Evolutionary conservation across 2,888 invertebrate genomes (phyloP), one percentile per base, ranked within the genome.

Genomic region (Exocentrus adspersus): DNA sequence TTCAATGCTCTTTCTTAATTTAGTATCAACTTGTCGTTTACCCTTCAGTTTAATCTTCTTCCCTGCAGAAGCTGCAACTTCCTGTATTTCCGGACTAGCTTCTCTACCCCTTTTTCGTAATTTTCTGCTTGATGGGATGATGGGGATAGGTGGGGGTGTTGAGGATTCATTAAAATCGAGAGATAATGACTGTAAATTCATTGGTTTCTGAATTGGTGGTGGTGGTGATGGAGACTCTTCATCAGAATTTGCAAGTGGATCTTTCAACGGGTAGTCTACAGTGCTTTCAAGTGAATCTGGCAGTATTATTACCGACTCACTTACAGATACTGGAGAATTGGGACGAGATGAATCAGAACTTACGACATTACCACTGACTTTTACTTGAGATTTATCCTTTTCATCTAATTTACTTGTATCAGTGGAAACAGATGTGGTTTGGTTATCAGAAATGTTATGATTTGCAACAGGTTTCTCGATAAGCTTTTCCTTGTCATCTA

Each of bases 1-100:
- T 82, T 88, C 87, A 3, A 87, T 77, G 61, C 80, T 82, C 62
- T 78, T 78, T 14, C 82, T 68, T 32, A 82, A 67, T 45, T 78
- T 75, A 21, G 74, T 70, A 69, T 82, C 80, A 3, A 79, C 68
- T 46, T 73, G 69, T 1, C 82, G 73, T 61, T 80, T 81, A 9
- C 78, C 79, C 69, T 67, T 78, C 65, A 72, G 69, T 71, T 72
- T 76, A 64, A 72, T 71, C 24, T 70, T 67, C 45, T 79, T 77
- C 41, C 71, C 73, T 16, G 68, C 65, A 19, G 64, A 61, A 17
- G 70, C 62, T 32, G 59, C 70, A 10, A 62, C 56, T 24, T 69
- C 70, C 2, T 63, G 42, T 56, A 68, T 68, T 14, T 58, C 51
- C 42, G 72, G 65, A 45, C 72, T 68, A 37, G 60, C 69, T 51